Evolutionary conservation across 2,888 invertebrate genomes (phyloP).

Genomic region (Cepaea hortensis): DNA sequence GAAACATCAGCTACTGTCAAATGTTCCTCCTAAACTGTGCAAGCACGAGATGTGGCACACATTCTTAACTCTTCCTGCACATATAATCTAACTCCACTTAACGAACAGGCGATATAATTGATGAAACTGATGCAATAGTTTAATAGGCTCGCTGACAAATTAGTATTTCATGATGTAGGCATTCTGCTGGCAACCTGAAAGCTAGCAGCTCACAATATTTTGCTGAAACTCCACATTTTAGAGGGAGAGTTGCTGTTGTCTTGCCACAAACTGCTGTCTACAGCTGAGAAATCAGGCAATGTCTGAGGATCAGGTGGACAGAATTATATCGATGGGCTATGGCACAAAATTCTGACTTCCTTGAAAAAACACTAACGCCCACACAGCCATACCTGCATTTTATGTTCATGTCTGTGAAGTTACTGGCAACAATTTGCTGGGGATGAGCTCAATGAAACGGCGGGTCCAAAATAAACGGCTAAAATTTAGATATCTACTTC

Average conservation of each 20-base stretch:
- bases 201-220: too few relatives aligned
- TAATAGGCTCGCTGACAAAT: too few relatives aligned
- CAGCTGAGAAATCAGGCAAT: neutral
- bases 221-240: too few relatives aligned
- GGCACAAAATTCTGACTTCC: neutral
- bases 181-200: too few relatives aligned
- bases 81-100: too few relatives aligned
- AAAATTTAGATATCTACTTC: neutral
- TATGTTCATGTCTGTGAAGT: neutral
- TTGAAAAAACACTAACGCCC: neutral
- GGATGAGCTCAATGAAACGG: neutral
- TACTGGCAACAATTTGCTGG: neutral
- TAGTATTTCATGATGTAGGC: too few relatives aligned
- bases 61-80: too few relatives aligned
- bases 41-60: too few relatives aligned
- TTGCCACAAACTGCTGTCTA: neutral
- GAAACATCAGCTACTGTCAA: too few relatives aligned
- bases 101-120: too few relatives aligned
- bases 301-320: neutral
- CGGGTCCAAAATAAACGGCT: constrained; percentile 2
- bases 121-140: too few relatives aligned
- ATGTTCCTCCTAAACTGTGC: too few relatives aligned
- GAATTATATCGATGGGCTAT: neutral
- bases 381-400: neutral
- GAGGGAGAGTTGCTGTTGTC: neutral